phyloP scores from a whole-genome alignment of 2,113 vertebrate species.

The Butastur rufipennis region DNA sequence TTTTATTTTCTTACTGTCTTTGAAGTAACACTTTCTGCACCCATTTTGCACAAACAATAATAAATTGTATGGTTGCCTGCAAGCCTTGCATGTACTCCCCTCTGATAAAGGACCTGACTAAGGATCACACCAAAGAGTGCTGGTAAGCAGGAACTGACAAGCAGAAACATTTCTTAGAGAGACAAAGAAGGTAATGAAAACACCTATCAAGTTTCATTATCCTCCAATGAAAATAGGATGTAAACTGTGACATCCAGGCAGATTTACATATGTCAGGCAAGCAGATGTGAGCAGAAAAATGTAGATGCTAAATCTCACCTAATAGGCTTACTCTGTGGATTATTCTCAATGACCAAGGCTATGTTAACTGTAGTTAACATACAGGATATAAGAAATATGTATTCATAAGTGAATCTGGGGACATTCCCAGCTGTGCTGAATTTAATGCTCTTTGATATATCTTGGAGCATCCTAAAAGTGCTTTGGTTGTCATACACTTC shows the following conservation, averaged over 20 bases:
- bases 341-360: conserved; percentile 30
- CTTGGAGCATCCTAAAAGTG: not conserved
- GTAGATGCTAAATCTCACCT: conserved; percentile 43
- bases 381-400: not conserved
- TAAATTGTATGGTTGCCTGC: not conserved
- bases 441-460: conserved; percentile 8
- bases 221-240: conserved; percentile 24
- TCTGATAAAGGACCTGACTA: not conserved
- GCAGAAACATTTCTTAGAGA: conserved; percentile 8
- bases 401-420: not conserved
- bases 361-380: not conserved
- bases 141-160: not conserved
- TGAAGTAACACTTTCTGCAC: not conserved
- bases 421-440: not conserved
- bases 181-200: not conserved
- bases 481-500: not conserved
- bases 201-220: conserved; percentile 29
- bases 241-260: conserved; percentile 48
- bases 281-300: conserved; percentile 51
- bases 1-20: not conserved
- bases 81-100: not conserved
- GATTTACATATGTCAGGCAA: conserved; percentile 49
- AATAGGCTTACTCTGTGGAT: conserved; percentile 50
- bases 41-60: conserved; percentile 23
- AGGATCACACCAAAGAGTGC: not conserved